Percentiles rank a stretch among this genome's conserved stretches.
phyloP scores from a whole-genome alignment of 2,888 invertebrate genomes.

The Baccha elongata region DNA sequence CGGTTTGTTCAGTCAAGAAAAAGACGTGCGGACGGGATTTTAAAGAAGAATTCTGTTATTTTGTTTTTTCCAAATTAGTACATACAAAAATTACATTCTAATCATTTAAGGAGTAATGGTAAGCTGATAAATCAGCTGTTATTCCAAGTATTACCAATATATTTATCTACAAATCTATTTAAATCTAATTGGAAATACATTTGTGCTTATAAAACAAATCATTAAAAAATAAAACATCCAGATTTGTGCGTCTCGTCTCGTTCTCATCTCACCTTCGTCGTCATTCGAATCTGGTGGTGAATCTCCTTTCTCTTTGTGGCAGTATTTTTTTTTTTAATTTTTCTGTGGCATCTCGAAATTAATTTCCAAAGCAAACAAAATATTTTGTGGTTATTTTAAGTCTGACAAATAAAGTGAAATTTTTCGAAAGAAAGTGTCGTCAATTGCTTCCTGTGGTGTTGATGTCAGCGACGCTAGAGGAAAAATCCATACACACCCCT shows the following conservation, averaged over 20 bases:
- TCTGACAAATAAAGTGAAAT: slow-evolving; percentile 56
- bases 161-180: not conserved
- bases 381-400: slow-evolving; percentile 53
- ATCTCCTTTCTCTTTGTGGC: slow-evolving; percentile 64
- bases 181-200: slow-evolving; percentile 8
- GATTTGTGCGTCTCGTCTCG: slow-evolving; percentile 51
- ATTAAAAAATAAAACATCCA: slow-evolving; percentile 10
- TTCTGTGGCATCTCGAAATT: slow-evolving; percentile 41
- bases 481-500: slow-evolving; percentile 66
- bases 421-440: slow-evolving; percentile 49
- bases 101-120: not conserved
- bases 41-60: slow-evolving; percentile 33
- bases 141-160: not conserved
- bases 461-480: slow-evolving; percentile 42
- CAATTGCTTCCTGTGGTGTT: slow-evolving; percentile 37
- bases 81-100: slow-evolving; percentile 9
- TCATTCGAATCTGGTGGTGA: slow-evolving; percentile 15
- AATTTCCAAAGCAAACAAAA: slow-evolving; percentile 26
- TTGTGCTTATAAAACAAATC: slow-evolving; percentile 1
- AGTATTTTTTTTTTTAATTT: slow-evolving; percentile 27
- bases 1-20: slow-evolving; percentile 60
- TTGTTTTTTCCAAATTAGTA: slow-evolving; percentile 33
- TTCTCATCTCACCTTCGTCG: slow-evolving; percentile 32
- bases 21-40: slow-evolving; percentile 63
- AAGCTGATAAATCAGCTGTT: slow-evolving; percentile 21